Evolutionary conservation across 2,113 vertebrate species (phyloP).

Genomic region (Solea senegalensis): DNA sequence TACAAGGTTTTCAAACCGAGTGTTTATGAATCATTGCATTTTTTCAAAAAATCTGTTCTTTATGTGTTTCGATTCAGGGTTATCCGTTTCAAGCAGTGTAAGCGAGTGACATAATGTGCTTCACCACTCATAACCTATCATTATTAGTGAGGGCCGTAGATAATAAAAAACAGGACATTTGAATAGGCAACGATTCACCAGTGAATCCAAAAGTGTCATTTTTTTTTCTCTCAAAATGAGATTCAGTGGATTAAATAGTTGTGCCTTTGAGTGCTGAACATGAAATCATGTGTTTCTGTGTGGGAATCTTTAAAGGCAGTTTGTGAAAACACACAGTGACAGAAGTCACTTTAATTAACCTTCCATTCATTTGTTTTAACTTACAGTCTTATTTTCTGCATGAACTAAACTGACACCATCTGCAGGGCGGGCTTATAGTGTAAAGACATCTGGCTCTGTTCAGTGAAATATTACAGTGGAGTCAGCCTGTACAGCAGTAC

Average conservation of each 20-base stretch:
- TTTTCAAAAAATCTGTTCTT: conserved; percentile 71
- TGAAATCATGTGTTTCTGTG: not conserved
- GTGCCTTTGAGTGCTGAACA: not conserved
- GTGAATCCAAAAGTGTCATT: not conserved
- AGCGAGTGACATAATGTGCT: conserved; percentile 61
- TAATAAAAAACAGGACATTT: conserved; percentile 6
- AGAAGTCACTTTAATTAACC: conserved; percentile 42
- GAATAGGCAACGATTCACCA: not conserved
- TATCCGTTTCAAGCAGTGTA: conserved; percentile 56
- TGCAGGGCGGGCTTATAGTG: conserved; percentile 39
- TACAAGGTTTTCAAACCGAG: conserved; percentile 55
- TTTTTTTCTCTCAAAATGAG: not conserved
- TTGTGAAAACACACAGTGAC: conserved; percentile 9
- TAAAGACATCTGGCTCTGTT: conserved; percentile 61
- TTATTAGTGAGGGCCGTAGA: conserved; percentile 27
- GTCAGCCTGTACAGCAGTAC: no score
- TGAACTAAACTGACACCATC: conserved; percentile 27
- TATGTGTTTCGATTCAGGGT: conserved; percentile 64
- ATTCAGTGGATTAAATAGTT: not conserved
- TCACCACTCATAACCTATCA: conserved; percentile 43
- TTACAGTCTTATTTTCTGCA: conserved; percentile 10
- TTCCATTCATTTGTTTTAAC: not conserved
- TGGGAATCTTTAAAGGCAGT: conserved; percentile 1
- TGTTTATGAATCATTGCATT: conserved; percentile 65
- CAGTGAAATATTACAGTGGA: not conserved